phyloP scores from a whole-genome alignment of 1,140 invertebrate species.

The Nasonia giraulti region DNA sequence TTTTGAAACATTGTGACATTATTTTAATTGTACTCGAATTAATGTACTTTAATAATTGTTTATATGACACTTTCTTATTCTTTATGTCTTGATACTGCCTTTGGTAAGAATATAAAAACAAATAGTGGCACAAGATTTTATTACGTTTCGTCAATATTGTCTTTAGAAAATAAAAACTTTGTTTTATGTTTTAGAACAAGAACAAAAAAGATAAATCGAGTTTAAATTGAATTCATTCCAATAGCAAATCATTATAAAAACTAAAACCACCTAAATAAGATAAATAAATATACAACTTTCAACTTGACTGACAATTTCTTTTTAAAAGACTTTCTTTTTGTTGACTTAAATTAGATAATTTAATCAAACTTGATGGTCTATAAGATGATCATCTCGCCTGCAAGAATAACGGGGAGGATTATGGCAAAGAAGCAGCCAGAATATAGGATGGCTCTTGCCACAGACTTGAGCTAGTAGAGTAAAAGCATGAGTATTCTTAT shows the following conservation, averaged over 20 bases:
- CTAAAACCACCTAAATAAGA: not conserved
- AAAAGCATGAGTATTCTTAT: too few species aligned
- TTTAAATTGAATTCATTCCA: not conserved
- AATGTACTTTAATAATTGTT: not conserved
- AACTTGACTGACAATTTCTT: not conserved
- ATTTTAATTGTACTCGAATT: too few species aligned
- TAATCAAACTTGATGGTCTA: constrained; percentile 77
- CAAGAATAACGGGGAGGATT: constrained; percentile 74
- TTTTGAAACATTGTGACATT: too few species aligned
- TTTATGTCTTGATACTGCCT: constrained; percentile 31
- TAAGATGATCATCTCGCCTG: constrained; percentile 76
- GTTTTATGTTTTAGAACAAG: not conserved
- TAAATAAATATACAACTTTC: constrained; percentile 5
- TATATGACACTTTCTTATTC: not conserved
- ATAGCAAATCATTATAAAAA: not conserved
- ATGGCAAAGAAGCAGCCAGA: constrained; percentile 81
- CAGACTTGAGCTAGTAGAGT: too few species aligned
- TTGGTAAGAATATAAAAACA: constrained; percentile 47
- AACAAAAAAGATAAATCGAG: not conserved
- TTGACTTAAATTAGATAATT: not conserved
- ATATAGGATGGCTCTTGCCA: constrained; percentile 81
- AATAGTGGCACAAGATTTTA: constrained; percentile 22
- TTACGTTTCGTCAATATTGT: constrained; percentile 2
- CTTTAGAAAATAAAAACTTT: not conserved
- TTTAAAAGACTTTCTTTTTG: not conserved